Evolutionary conservation across 2,888 invertebrate genomes (phyloP).

Genomic region (Chrysopilus asiliformis): DNA sequence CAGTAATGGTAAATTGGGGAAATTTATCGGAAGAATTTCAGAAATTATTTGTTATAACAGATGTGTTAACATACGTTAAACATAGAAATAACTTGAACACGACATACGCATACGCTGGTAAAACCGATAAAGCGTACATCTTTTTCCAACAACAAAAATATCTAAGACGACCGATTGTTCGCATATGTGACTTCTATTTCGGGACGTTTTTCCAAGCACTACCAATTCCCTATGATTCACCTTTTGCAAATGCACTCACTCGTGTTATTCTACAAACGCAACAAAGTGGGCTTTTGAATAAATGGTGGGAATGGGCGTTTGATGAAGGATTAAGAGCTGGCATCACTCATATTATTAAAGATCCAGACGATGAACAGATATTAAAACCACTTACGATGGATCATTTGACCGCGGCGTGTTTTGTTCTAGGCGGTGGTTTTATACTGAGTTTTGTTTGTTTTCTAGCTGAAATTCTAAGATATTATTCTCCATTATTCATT

Average conservation of each 20-base stretch:
- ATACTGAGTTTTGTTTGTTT: too few species aligned
- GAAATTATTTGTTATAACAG: too few species aligned
- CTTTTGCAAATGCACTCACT: constrained; percentile 1
- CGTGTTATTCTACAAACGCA: constrained; percentile 2
- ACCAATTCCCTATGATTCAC: not conserved
- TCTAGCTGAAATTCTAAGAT: too few species aligned
- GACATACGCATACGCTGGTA: not conserved
- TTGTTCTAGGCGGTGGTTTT: too few species aligned
- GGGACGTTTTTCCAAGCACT: not conserved
- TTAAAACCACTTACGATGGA: too few species aligned
- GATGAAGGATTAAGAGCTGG: not conserved
- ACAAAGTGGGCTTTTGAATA: not conserved
- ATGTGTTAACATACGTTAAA: too few species aligned
- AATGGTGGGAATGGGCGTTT: constrained; percentile 1
- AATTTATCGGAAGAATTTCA: too few species aligned
- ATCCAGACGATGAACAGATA: too few species aligned
- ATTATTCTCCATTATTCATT: too few species aligned
- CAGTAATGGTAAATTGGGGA: too few species aligned
- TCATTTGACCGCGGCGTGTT: too few species aligned
- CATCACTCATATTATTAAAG: not conserved
- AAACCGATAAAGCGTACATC: not conserved
- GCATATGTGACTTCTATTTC: not conserved
- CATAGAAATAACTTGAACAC: not conserved
- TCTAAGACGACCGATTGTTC: not conserved
- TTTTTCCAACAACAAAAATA: not conserved